Evolutionary conservation across 1,140 invertebrate genomes (phyloP), one percentile per base, ranked within the genome.

Genomic region (Diachasmimorpha longicaudata): DNA sequence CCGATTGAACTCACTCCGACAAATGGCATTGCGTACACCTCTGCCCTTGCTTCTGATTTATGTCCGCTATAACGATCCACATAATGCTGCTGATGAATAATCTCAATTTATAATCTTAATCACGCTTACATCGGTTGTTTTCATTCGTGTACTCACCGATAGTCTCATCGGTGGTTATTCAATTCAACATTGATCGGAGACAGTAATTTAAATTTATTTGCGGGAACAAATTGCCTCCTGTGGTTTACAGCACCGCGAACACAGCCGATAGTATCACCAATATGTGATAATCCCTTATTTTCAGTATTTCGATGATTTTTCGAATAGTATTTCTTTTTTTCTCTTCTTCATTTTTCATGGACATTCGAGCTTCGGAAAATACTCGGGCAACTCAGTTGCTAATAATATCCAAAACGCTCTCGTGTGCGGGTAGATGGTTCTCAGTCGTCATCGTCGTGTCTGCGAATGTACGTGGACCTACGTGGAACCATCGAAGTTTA

Each of bases 361-460:
- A 23, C 66, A 63, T 58, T 72, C 36, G 52, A 72, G 36, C 52
- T 39, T 72, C 21, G 63, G 52, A 70, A 74, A 70, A 73, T 69
- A 73, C 36, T 72, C 46, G 44, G 31, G 52, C 25, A 36, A 39
- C 19, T 23, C 48, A 23, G 66, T 68, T 72, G 55, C 71, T 72
- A 72, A 72, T 72, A 72, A 72, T 72, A 72, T 39, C 52, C 52
- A 14, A 58, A 39, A 58, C 71, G 23, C 52, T 14, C 46, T 68
- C 66, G 66, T 68, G 66, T 19, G 36, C 36, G 36, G 31, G 36
- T 68, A 68, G 52, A 37, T 72, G 48, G 48, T 36, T 21, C 16
- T 55, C 52, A 72, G 71, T 73, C 71, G 76, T 73, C 76, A 73
- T 77, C 71, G 44, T 75, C 46, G 42, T 70, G 37, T 70, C 39